Percentiles rank a stretch among this genome's conserved stretches.
These are phyloP conservation scores for Drosophila simulans DNA, from an alignment of 1,140 invertebrate species.

Conservation along the genomic window DNA sequence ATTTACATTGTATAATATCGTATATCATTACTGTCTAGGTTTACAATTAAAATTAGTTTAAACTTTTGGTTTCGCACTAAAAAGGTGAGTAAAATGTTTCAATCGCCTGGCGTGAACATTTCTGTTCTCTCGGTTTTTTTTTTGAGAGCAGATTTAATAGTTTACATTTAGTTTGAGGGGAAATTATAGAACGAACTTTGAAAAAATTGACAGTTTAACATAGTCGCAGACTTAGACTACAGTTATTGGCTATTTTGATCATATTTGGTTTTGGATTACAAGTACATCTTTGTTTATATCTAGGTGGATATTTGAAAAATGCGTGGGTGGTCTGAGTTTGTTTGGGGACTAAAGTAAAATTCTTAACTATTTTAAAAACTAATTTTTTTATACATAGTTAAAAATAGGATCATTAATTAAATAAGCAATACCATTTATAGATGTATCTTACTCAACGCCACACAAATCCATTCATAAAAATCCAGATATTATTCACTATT, in stretches of 20 bases:
- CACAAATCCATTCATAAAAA: slow-evolving; percentile 4
- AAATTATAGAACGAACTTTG: slow-evolving; percentile 20
- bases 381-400: slow-evolving; percentile 3
- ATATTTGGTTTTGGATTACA: slow-evolving; percentile 39
- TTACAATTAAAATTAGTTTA: slow-evolving; percentile 47
- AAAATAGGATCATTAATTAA: neutral
- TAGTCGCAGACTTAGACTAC: slow-evolving; percentile 39
- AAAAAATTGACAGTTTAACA: slow-evolving; percentile 39
- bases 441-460: slow-evolving; percentile 3
- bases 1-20: slow-evolving; percentile 58
- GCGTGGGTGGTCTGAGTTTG: slow-evolving; percentile 3
- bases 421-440: neutral
- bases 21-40: slow-evolving; percentile 47
- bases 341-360: neutral
- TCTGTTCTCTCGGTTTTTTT: neutral
- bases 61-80: slow-evolving; percentile 33
- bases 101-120: slow-evolving; percentile 50
- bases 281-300: slow-evolving; percentile 22
- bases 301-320: slow-evolving; percentile 9
- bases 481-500: neutral
- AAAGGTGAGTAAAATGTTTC: slow-evolving; percentile 44
- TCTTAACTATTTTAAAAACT: neutral
- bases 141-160: slow-evolving; percentile 30
- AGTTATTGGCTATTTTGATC: slow-evolving; percentile 54
- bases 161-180: slow-evolving; percentile 38